Percentiles rank a stretch among this genome's conserved stretches.
phyloP scores from a whole-genome alignment of 92 coral and sea anemone species.

The Galaxea fascicularis region DNA sequence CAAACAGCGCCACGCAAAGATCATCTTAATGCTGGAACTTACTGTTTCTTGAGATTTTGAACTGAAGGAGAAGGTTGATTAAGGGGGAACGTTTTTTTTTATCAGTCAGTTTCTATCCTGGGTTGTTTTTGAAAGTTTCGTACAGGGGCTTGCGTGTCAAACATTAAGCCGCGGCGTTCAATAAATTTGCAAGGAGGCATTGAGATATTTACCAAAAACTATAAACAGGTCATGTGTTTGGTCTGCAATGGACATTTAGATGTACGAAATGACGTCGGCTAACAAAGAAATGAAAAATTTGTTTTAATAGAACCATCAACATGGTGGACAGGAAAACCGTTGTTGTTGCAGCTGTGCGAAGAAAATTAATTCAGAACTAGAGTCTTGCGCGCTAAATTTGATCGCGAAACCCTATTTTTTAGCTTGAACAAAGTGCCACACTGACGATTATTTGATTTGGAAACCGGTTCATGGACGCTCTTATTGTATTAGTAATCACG shows the following conservation, averaged over 20 bases:
- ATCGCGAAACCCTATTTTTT: neutral
- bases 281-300: neutral
- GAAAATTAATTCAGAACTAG: neutral
- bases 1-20: too few relatives aligned
- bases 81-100: too few relatives aligned
- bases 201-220: neutral
- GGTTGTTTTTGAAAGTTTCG: neutral
- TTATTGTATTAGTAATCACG: neutral
- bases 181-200: neutral
- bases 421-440: neutral
- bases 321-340: slow-evolving; percentile 9
- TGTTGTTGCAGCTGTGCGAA: slow-evolving; percentile 17
- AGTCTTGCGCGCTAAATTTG: neutral
- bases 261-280: slow-evolving; percentile 9
- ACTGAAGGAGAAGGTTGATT: too few relatives aligned
- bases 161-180: too few relatives aligned
- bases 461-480: neutral
- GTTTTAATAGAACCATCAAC: neutral
- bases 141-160: too few relatives aligned
- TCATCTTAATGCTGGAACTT: too few relatives aligned
- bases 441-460: neutral
- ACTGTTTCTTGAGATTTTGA: too few relatives aligned
- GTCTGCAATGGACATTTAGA: neutral
- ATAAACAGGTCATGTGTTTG: neutral
- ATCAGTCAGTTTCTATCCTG: too few relatives aligned